Evolutionary conservation across 1,140 invertebrate species (phyloP).

Genomic region (Habropoda laboriosa): DNA sequence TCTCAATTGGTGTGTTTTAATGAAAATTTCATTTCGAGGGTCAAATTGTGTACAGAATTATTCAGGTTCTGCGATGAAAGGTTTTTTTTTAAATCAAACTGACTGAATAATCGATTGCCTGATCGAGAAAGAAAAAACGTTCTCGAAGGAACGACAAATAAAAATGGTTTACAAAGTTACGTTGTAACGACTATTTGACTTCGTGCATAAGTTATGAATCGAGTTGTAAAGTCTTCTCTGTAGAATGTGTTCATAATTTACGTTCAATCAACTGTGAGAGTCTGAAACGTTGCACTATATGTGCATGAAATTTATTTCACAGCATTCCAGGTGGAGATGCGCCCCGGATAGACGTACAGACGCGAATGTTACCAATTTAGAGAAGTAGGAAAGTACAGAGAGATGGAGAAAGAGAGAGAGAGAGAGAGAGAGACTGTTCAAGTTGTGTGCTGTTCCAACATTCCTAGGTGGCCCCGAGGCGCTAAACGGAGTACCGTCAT

Average conservation of each 20-base stretch:
- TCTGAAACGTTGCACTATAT: background rate
- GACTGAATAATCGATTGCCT: too few relatives aligned
- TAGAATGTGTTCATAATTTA: background rate
- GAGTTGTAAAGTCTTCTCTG: background rate
- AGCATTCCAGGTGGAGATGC: background rate
- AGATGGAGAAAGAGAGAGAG: background rate
- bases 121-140: background rate
- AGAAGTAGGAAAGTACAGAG: constrained; percentile 40
- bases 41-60: too few relatives aligned
- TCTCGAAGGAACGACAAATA: too few relatives aligned
- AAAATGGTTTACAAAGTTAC: background rate
- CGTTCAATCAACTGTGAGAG: background rate
- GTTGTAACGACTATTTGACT: background rate
- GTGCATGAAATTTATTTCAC: background rate
- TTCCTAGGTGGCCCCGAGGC: constrained; percentile 62
- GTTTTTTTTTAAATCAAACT: too few relatives aligned
- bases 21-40: too few relatives aligned
- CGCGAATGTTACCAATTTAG: constrained; percentile 51
- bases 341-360: background rate
- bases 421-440: constrained; percentile 41
- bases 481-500: constrained; percentile 59
- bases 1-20: too few relatives aligned
- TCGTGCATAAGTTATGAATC: background rate
- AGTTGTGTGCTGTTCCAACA: constrained; percentile 60
- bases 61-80: too few relatives aligned